phyloP scores from a whole-genome alignment of 2,113 vertebrate species.

The Ibidorhyncha struthersii region DNA sequence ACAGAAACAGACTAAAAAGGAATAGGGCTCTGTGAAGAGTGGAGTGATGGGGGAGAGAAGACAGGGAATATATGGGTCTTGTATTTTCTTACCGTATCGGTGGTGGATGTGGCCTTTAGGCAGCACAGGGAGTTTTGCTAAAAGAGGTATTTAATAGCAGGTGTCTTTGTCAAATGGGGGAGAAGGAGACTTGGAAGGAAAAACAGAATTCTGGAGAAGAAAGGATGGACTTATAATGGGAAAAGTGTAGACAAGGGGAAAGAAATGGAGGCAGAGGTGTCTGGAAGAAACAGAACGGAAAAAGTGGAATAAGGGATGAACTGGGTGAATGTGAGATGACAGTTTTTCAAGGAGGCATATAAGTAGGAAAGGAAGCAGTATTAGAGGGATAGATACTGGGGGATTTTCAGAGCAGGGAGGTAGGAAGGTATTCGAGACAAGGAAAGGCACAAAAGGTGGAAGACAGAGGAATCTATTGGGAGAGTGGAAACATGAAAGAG shows the following conservation, averaged over 20 bases:
- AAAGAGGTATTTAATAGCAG: rapidly evolving
- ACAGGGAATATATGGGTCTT: background rate
- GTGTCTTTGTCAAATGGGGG: background rate
- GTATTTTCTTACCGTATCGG: background rate
- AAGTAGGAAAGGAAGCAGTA: background rate
- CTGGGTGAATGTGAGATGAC: background rate
- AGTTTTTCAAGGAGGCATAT: background rate
- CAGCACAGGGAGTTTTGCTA: background rate
- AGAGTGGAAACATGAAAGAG: background rate
- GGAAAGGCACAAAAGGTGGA: background rate
- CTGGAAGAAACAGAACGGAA: background rate
- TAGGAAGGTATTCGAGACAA: background rate
- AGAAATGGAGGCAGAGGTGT: background rate
- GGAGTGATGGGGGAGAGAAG: background rate
- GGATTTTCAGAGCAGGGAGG: background rate
- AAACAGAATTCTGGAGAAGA: background rate
- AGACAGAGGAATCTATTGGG: background rate
- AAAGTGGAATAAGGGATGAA: background rate
- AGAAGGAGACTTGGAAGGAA: background rate
- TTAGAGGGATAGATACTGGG: background rate
- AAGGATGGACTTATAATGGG: background rate
- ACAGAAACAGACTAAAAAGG: background rate
- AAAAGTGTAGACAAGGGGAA: background rate
- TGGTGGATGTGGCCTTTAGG: background rate
- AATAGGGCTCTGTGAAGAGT: background rate